Evolutionary conservation across 2,113 vertebrate genomes (phyloP).

Genomic region (Nestor notabilis): DNA sequence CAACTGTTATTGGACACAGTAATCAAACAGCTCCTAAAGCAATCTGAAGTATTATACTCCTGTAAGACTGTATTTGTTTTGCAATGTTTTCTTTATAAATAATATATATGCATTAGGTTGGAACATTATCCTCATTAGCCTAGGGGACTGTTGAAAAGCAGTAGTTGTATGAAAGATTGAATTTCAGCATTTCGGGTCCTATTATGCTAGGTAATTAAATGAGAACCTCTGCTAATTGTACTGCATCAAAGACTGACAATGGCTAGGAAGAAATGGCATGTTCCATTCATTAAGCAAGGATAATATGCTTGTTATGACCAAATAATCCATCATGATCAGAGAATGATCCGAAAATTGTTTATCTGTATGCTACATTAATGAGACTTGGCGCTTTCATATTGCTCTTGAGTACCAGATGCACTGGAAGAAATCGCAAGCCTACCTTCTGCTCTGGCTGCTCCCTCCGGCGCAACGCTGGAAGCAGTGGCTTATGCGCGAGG

Average conservation of each 20-base stretch:
- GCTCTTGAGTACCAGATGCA: neutral
- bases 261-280: neutral
- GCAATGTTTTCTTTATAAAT: constrained; percentile 10
- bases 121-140: constrained; percentile 41
- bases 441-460: neutral
- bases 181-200: constrained; percentile 43
- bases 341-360: neutral
- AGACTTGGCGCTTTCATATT: neutral
- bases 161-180: constrained; percentile 5
- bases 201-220: constrained; percentile 23
- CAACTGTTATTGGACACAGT: neutral
- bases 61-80: constrained; percentile 15
- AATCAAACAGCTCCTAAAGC: constrained; percentile 37
- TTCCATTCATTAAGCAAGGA: neutral
- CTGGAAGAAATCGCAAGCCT: neutral
- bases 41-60: constrained; percentile 6
- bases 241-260: neutral
- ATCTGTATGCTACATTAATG: neutral
- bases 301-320: neutral
- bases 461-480: neutral
- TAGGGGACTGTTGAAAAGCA: constrained; percentile 21
- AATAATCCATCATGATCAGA: neutral
- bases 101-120: neutral
- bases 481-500: neutral
- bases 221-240: constrained; percentile 30